phyloP scores from a whole-genome alignment of 2,888 invertebrate species.

The Bombylius major region DNA sequence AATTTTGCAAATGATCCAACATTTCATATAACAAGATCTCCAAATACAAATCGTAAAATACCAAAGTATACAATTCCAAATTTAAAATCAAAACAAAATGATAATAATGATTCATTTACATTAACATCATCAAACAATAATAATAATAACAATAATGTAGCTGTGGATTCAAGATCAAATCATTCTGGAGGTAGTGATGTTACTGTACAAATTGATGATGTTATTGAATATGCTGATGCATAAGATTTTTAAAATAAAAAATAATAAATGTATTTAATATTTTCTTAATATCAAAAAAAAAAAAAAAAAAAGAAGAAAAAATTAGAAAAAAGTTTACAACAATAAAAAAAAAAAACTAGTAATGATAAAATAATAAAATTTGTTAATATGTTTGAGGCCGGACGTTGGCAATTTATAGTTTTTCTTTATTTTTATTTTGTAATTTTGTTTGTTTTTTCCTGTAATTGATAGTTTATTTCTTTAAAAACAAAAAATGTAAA shows the following conservation, averaged over 20 bases:
- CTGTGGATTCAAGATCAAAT: conserved; percentile 22
- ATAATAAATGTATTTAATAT: neutral
- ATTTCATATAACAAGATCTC: conserved; percentile 18
- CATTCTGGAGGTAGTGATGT: conserved; percentile 37
- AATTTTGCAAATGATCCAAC: conserved; percentile 27
- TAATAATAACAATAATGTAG: neutral
- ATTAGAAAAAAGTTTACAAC: no score
- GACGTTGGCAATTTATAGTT: neutral
- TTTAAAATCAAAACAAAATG: conserved; percentile 4
- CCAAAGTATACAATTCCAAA: conserved; percentile 19
- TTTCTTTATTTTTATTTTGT: no score
- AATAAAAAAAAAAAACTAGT: no score
- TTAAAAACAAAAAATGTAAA: no score
- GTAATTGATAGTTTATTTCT: no score
- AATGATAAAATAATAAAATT: no score
- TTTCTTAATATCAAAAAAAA: no score
- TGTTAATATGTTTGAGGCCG: no score
- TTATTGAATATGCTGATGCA: conserved; percentile 32
- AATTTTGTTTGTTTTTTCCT: no score
- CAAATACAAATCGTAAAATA: conserved; percentile 15
- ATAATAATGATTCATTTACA: neutral
- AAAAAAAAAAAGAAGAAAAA: no score
- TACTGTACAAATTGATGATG: conserved; percentile 34
- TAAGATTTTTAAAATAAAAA: conserved; percentile 11
- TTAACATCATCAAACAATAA: neutral